Evolutionary conservation across 2,888 invertebrate genomes (phyloP).

Genomic region (Hyposoter didymator): DNA sequence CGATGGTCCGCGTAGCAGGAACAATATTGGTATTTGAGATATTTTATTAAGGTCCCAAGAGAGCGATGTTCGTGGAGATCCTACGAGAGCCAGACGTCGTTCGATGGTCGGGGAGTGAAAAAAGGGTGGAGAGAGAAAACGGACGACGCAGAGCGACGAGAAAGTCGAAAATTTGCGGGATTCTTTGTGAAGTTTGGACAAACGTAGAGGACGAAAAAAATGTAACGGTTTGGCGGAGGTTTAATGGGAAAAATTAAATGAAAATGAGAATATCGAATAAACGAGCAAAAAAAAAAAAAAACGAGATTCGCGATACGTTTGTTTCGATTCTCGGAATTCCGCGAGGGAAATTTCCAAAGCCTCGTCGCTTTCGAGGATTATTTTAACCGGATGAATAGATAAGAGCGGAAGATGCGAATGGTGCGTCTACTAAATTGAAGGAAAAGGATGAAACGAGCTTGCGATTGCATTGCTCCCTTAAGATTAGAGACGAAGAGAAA

Average conservation of each 20-base stretch:
- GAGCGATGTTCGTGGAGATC: slow-evolving; percentile 72
- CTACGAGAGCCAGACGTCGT: slow-evolving; percentile 27
- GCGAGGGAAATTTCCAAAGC: not conserved
- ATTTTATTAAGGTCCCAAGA: slow-evolving; percentile 82
- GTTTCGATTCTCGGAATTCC: not conserved
- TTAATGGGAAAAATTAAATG: not conserved
- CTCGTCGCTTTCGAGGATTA: not conserved
- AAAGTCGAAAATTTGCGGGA: slow-evolving; percentile 38
- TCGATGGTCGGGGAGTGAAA: slow-evolving; percentile 54
- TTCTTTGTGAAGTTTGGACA: slow-evolving; percentile 27
- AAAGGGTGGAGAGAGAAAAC: slow-evolving; percentile 43
- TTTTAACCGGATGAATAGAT: not conserved
- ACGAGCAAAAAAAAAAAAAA: not conserved
- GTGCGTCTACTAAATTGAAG: not conserved
- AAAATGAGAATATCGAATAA: not conserved
- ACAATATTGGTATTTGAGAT: slow-evolving; percentile 82
- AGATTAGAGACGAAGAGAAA: slow-evolving; percentile 4
- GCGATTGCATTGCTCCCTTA: slow-evolving; percentile 14
- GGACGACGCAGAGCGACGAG: slow-evolving; percentile 62
- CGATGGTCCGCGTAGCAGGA: slow-evolving; percentile 67
- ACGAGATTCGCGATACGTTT: not conserved
- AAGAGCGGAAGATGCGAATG: not conserved
- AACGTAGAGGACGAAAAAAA: slow-evolving; percentile 48
- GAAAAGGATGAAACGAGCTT: not conserved
- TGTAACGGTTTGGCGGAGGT: slow-evolving; percentile 67